Evolutionary conservation across 1,140 invertebrate species (phyloP), one percentile per base, ranked within the genome.

Genomic region (Drosophila kohkoa): DNA sequence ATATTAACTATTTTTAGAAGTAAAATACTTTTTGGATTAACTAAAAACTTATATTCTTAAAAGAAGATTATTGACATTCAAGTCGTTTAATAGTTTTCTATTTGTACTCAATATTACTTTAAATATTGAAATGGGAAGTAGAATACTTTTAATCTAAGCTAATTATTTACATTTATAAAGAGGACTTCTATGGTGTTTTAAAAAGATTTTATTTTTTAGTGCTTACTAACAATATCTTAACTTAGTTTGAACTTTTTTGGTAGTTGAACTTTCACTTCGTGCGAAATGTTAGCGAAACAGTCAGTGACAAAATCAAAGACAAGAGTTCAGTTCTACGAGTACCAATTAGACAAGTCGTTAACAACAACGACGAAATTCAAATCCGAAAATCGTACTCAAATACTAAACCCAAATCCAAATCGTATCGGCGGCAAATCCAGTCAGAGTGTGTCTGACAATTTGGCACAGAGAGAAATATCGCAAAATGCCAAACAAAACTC

Each of bases 401-500:
- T 11, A 2, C 51, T 10, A 20, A 48, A 30, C 30, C 35, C 32
- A 60, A 62, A 10, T 48, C 48, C 15, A 73, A 73, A 38, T 32
- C 48, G 64, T 45, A 73, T 63, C 60, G 38, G 25, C 32, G 13
- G 5, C 51, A 59, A 25, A 32, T 28, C 46, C 32, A 51, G 25
- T 25, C 20, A 25, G 20, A 25, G 20, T 25, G 20, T 43, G 46
- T 32, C 71, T 68, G 57, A 41, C 15, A 73, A 66, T 69, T 55
- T 51, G 66, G 48, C 41, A 58, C 48, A 52, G 5, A 43, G 67
- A 32, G 63, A 75, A 81, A 73, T 85, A 75, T 75, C 78, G 30
- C 55, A 46, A 87, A 73, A 74, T 87, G 68, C 76, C 79, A 80
- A 77, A 67, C 62, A 57, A 64, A 83, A 74, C 65, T 87, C 85